Base-by-base conservation (phyloP, 1,140 invertebrate genomes). In the Hypothenemus hampei region DNA sequence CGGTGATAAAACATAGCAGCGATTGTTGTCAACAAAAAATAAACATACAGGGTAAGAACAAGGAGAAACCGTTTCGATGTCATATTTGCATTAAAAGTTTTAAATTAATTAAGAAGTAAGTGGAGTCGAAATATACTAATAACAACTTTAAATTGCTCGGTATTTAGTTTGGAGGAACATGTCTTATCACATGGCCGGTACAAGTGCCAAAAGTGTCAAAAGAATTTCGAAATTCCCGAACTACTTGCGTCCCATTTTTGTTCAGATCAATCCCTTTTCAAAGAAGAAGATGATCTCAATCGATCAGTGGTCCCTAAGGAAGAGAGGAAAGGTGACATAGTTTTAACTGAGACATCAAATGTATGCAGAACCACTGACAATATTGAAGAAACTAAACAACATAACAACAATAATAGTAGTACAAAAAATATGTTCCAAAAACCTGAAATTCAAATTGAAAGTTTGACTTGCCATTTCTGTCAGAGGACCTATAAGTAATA, bases 401-500 rank as follows among this genome's bases (percentile, higher is more conserved):
- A n/a, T n/a, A n/a, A n/a, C n/a, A n/a, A n/a, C n/a, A n/a, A n/a
- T n/a, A n/a, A n/a, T n/a, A 31, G 16, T 39, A 19, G 36, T 16
- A 19, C 11, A 13, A 39, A 8, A 39, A 39, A 39, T 13, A 13
- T 19, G 18, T 8, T 1, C 22, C 8, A 23, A 16, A 39, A 49
- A 13, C 20, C 31, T 0, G 49, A 52, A n/a, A 16, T 47, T 37
- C 24, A 16, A 10, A 43, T 58, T 23, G 50, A 61, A 24, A 52
- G 50, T 29, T 45, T 61, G 15, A 57, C 43, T n/a, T 58, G 57
- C 31, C 49, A 58, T 20, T 58, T 61, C 18, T 61, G 59, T 23
- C 51, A 61, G 36, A 54, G 57, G 35, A 55, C 33, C 37, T 61
- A 58, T 40, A 57, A 54, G 59, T 61, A 40, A n/a, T n/a, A 58